Base-by-base conservation (phyloP, 1,140 invertebrate genomes). In the Apis dorsata region DNA sequence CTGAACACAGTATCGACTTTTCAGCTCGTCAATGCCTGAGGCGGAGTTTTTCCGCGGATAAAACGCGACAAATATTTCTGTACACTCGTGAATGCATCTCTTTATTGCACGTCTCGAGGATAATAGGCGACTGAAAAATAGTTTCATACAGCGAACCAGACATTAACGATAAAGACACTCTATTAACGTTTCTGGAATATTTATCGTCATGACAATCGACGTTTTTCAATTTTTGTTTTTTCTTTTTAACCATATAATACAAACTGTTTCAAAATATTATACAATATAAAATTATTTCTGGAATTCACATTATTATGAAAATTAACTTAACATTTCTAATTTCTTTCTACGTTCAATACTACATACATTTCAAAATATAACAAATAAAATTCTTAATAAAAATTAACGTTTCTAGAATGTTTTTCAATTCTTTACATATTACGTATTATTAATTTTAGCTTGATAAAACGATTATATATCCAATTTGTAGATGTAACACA, bases 1-100 rank as follows among this genome's bases (percentile, higher is more conserved):
- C 75, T n/a, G 51, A 28, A 34, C 51, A 34, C 62, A 55, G 28
- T 55, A 66, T 66, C 75, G 75, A 28, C 19, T 66, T 66, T 66
- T 53, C 62, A 53, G 66, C 66, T 66, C 75, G 62, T 77, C 62
- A 53, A 55, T 53, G 24, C 49, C n/a, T 60, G 0, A 19, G 21
- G 55, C 8, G 7, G 55, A 74, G n/a, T 57, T 44, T 34, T 59
- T 57, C 11, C 21, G 1, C 28, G 28, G 1, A 74, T 21, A n/a
- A 44, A 74, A 74, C 21, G 21, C 19, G 55, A 74, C 55, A 57
- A 57, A 59, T 44, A 59, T 72, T 55, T 72, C 24, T 28, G 10
- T 13, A 28, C 11, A 21, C 10, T 21, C 19, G 24, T 72, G 24
- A 55, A 73, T 73, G 53, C 12, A 59, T 57, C 28, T 24, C 49